These are phyloP conservation scores for Oscheius sp. DNA, from an alignment of 2,888 invertebrate genomes.

Conservation along the genomic window DNA sequence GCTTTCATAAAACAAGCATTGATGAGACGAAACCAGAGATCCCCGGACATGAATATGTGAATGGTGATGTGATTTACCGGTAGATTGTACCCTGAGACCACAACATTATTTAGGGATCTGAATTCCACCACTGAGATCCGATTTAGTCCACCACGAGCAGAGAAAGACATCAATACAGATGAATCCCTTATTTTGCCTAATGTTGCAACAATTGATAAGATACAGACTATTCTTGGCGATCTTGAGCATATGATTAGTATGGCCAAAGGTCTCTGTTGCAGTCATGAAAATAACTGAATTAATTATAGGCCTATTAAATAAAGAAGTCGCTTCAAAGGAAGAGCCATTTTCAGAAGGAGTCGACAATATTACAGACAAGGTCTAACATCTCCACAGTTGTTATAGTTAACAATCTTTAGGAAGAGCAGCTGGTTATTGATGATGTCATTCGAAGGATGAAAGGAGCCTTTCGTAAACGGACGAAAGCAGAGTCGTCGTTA, in stretches of 20 bases:
- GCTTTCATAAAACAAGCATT: background rate
- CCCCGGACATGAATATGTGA: background rate
- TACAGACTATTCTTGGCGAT: conserved; percentile 5
- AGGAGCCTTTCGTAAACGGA: conserved; percentile 25
- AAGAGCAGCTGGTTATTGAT: conserved; percentile 9
- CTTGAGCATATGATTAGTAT: conserved; percentile 9
- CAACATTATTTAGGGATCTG: background rate
- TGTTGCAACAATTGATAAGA: conserved; percentile 5
- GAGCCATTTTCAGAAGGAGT: conserved; percentile 13
- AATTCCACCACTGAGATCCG: conserved; percentile 33
- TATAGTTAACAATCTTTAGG: background rate
- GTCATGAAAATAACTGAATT: background rate
- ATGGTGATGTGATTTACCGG: conserved; percentile 11
- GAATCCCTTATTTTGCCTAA: background rate
- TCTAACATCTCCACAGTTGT: background rate
- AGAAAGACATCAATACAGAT: background rate
- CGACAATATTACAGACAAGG: conserved; percentile 16
- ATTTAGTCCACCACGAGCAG: conserved; percentile 27
- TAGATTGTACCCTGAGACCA: background rate
- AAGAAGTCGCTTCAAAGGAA: conserved; percentile 1
- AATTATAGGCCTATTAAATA: conserved; percentile 8
- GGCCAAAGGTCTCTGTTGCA: background rate
- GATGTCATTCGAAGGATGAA: conserved; percentile 27
- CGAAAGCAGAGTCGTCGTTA: conserved; percentile 10
- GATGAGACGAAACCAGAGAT: background rate